These are phyloP conservation scores for Pogoniulus pusillus DNA, from an alignment of 2,797 vertebrate genomes.

Conservation along the genomic window DNA sequence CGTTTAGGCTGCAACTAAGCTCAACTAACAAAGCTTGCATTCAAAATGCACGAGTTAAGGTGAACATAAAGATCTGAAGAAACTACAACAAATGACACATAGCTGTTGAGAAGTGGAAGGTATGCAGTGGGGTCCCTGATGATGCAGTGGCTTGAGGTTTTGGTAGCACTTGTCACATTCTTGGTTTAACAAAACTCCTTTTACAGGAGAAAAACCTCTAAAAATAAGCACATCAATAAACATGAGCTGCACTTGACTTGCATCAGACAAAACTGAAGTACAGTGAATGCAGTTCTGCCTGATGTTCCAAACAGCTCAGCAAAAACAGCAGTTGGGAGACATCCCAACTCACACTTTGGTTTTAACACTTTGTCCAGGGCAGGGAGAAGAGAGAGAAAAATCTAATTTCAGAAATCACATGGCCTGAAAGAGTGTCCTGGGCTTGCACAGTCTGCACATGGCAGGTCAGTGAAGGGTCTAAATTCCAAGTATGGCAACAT, in stretches of 20 bases:
- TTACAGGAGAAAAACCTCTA: neutral
- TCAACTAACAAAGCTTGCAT: neutral
- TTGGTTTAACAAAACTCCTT: neutral
- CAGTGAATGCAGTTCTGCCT: neutral
- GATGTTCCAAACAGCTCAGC: neutral
- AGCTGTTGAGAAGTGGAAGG: neutral
- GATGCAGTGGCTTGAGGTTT: neutral
- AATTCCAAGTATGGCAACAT: neutral
- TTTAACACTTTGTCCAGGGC: neutral
- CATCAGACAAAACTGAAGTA: neutral
- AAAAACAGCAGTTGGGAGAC: neutral
- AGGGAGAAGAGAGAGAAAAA: neutral
- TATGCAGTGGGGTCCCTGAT: neutral
- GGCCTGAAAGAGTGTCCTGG: neutral
- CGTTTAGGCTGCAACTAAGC: neutral
- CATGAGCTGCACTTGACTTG: neutral
- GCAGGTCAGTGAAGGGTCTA: neutral
- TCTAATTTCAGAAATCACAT: neutral
- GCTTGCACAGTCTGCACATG: neutral
- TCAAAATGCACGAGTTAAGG: too few species aligned
- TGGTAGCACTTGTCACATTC: neutral
- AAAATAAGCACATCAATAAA: neutral
- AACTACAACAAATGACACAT: neutral
- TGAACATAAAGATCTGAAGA: neutral
- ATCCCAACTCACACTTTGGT: neutral